A percentile compares a stretch with the other conserved stretches of the same genome.
These are phyloP conservation scores for Eubasilissa regina DNA, from an alignment of 1,140 invertebrate species.

Conservation along the genomic window DNA sequence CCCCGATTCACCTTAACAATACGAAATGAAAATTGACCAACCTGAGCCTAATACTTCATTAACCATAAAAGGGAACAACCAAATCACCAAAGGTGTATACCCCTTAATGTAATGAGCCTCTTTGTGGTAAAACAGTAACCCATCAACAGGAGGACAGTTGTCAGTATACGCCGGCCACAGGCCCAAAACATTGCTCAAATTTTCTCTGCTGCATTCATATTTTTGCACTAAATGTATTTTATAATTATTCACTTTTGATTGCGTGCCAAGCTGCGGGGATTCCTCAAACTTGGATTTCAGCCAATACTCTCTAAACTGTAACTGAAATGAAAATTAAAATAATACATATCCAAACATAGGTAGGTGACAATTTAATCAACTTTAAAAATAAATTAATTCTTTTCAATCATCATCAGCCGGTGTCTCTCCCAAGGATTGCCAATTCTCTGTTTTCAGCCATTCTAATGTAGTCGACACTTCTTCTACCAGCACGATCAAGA, in stretches of 20 bases:
- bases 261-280: constrained; percentile 66
- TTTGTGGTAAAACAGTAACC: constrained; percentile 88
- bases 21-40: constrained; percentile 51
- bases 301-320: constrained; percentile 86
- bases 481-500: too few relatives aligned
- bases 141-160: constrained; percentile 76
- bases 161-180: constrained; percentile 63
- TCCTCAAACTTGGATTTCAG: constrained; percentile 79
- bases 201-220: constrained; percentile 64
- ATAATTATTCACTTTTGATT: constrained; percentile 70
- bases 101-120: constrained; percentile 84
- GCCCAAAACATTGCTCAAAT: constrained; percentile 45
- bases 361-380: too few relatives aligned
- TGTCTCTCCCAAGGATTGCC: too few relatives aligned
- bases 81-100: constrained; percentile 87
- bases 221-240: constrained; percentile 71
- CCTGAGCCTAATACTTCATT: constrained; percentile 80
- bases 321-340: constrained; percentile 70
- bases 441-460: too few relatives aligned
- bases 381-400: too few relatives aligned
- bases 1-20: too few relatives aligned
- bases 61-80: constrained; percentile 92
- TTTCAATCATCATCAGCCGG: too few relatives aligned
- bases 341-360: too few relatives aligned
- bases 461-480: too few relatives aligned